Evolutionary conservation across 2,113 vertebrate genomes (phyloP).

Genomic region (Antennarius striatus): DNA sequence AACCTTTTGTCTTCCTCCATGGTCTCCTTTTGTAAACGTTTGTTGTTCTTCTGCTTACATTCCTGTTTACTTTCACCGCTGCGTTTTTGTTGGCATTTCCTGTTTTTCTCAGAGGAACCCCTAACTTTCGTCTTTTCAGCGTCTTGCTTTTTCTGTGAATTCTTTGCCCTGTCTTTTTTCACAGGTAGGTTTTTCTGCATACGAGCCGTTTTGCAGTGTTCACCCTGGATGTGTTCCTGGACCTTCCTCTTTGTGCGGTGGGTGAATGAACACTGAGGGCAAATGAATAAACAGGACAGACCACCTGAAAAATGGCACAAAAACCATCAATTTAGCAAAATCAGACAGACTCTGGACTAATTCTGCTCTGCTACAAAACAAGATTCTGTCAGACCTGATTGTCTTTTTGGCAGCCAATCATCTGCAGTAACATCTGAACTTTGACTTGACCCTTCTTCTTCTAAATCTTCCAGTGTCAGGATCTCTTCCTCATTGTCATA

Average conservation of each 20-base stretch:
- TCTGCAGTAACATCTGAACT: conserved; percentile 19
- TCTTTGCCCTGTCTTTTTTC: conserved; percentile 11
- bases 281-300: conserved; percentile 43
- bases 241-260: conserved; percentile 42
- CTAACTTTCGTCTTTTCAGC: conserved; percentile 2
- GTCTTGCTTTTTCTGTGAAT: conserved; percentile 10
- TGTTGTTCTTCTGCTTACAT: conserved; percentile 46
- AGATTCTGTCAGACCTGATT: conserved; percentile 45
- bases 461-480: conserved; percentile 13
- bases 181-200: not conserved
- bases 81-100: conserved; percentile 16
- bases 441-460: conserved; percentile 46
- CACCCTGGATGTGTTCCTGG: conserved; percentile 48
- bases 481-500: conserved; percentile 30
- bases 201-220: not conserved
- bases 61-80: conserved; percentile 11
- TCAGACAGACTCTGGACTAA: not conserved
- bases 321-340: conserved; percentile 3
- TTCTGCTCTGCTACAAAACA: not conserved
- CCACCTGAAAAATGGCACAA: conserved; percentile 36
- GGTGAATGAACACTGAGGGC: conserved; percentile 53
- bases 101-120: not conserved
- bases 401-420: conserved; percentile 39
- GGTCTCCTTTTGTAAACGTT: conserved; percentile 13
- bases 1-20: conserved; percentile 56